Evolutionary conservation across 2,888 invertebrate genomes (phyloP).

Genomic region (Hedychridium roseum): DNA sequence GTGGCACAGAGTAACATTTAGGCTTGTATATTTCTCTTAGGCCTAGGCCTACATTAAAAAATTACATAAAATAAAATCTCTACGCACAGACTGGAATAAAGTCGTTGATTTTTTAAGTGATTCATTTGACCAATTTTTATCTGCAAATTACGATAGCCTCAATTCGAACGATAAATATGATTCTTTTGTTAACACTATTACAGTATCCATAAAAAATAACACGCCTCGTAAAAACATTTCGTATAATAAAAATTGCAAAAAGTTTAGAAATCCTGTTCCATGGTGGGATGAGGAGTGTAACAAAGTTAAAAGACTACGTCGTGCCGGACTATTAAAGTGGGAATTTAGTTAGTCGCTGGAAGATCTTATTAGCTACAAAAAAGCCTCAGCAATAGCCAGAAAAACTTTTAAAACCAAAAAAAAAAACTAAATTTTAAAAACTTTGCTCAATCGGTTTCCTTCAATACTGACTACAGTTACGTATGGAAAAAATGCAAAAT

Average conservation of each 20-base stretch:
- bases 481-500: constrained; percentile 6
- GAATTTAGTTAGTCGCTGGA: not conserved
- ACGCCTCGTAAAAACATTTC: constrained; percentile 2
- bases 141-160: not conserved
- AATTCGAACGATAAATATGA: constrained; percentile 2
- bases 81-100: constrained; percentile 1
- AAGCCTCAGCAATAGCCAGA: not conserved
- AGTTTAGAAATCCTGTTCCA: constrained; percentile 7
- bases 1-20: too few relatives aligned
- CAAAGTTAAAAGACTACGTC: constrained; percentile 1
- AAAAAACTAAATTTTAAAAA: constrained; percentile 5
- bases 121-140: not conserved
- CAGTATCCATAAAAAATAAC: not conserved
- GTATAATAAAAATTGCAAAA: not conserved
- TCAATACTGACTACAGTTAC: not conserved
- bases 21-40: too few relatives aligned
- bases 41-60: constrained; percentile 6
- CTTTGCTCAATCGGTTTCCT: not conserved
- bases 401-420: constrained; percentile 7
- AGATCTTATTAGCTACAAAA: constrained; percentile 4
- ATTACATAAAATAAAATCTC: not conserved
- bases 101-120: not conserved
- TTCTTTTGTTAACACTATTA: constrained; percentile 2
- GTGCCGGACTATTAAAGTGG: constrained; percentile 2
- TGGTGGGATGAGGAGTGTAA: constrained; percentile 23